A percentile compares a stretch with the other conserved stretches of the same genome.
These are phyloP conservation scores for Diachrysia chrysitis DNA, from an alignment of 2,888 invertebrate genomes.

Conservation along the genomic window DNA sequence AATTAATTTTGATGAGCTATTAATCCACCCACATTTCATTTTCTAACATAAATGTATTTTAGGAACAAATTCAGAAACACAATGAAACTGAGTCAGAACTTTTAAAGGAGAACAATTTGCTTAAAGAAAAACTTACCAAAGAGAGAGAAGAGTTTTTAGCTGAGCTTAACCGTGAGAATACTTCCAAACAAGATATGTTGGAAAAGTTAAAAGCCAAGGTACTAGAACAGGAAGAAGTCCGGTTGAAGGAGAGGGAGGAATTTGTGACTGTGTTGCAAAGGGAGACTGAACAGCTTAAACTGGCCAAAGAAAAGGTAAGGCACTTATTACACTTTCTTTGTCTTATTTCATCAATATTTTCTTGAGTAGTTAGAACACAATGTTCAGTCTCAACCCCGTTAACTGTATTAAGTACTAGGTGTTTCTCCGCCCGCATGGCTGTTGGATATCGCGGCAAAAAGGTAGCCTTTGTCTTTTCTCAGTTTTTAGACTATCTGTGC, in stretches of 20 bases:
- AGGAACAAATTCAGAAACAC: conserved; percentile 82
- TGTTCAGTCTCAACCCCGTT: too few species aligned
- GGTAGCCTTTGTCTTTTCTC: too few species aligned
- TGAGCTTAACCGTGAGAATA: conserved; percentile 83
- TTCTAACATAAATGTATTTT: conserved; percentile 32
- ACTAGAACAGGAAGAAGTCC: conserved; percentile 82
- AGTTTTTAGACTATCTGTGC: too few species aligned
- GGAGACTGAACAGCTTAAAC: conserved; percentile 79
- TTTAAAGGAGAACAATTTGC: conserved; percentile 80
- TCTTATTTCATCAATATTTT: too few species aligned
- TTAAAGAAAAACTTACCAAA: conserved; percentile 83
- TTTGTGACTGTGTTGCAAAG: conserved; percentile 75
- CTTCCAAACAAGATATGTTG: conserved; percentile 86
- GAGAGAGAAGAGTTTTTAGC: conserved; percentile 86
- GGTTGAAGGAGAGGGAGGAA: conserved; percentile 80
- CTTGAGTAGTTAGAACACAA: too few species aligned
- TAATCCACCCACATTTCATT: too few species aligned
- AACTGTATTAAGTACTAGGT: too few species aligned
- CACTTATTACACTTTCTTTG: not conserved
- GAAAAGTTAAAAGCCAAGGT: conserved; percentile 85
- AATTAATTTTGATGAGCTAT: too few species aligned
- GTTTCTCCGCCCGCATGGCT: too few species aligned
- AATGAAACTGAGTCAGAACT: conserved; percentile 81
- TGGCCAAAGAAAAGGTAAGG: conserved; percentile 83
- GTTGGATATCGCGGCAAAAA: too few species aligned